Conservation (phyloP, 2,797 vertebrate genomes). For the Eutrigla gurnardus region DNA sequence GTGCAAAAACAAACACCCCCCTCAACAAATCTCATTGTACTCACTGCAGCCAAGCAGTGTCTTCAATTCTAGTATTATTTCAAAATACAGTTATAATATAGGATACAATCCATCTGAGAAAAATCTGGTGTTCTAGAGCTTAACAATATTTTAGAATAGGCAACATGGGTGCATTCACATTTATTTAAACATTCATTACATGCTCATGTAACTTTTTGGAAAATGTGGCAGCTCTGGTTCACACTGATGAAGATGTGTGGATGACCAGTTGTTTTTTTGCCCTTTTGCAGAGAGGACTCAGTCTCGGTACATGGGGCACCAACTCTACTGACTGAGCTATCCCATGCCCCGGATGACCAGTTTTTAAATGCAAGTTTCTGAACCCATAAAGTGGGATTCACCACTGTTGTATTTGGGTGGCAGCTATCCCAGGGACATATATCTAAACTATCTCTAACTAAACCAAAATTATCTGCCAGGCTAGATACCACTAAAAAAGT, state of each 20-base stretch:
- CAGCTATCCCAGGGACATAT: slow-evolving; percentile 13
- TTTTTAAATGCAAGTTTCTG: neutral
- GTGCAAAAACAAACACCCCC: neutral
- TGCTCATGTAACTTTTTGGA: neutral
- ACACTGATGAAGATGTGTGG: neutral
- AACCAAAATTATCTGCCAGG: neutral
- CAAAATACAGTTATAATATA: neutral
- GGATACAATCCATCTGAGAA: neutral
- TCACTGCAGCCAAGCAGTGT: neutral
- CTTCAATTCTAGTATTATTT: neutral
- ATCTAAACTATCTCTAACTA: neutral
- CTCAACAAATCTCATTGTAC: neutral
- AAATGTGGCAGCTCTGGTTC: neutral
- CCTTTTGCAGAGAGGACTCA: too few relatives aligned
- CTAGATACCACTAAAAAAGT: neutral
- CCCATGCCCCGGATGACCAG: too few relatives aligned
- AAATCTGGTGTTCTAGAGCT: neutral
- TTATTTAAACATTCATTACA: neutral
- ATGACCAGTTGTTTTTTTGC: neutral
- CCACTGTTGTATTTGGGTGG: slow-evolving; percentile 1
- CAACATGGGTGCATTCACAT: neutral
- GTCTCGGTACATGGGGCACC: too few relatives aligned
- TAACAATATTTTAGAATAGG: neutral
- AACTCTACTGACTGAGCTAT: too few relatives aligned
- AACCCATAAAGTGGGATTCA: neutral